These are phyloP conservation scores for Acronicta psi DNA, from an alignment of 2,888 invertebrate species.

Conservation along the genomic window DNA sequence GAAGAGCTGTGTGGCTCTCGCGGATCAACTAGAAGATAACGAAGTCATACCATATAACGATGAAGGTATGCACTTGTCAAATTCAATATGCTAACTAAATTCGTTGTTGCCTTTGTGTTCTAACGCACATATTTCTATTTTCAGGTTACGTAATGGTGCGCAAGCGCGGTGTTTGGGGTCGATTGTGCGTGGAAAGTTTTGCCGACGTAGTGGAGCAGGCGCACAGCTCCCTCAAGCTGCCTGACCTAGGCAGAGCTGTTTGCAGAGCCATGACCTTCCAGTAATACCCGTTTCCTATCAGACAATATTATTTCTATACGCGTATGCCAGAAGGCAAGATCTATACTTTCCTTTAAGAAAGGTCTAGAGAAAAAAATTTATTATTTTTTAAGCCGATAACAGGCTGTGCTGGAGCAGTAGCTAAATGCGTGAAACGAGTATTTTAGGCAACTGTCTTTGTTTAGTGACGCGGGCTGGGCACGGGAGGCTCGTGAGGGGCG, in stretches of 20 bases:
- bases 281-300: conserved; percentile 76
- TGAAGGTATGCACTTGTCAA: conserved; percentile 80
- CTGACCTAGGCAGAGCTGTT: conserved; percentile 92
- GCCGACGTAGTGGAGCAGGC: conserved; percentile 89
- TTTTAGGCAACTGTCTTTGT: conserved; percentile 8
- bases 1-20: conserved; percentile 92
- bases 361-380: background rate
- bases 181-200: conserved; percentile 92
- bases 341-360: too few species aligned
- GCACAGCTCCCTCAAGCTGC: conserved; percentile 90
- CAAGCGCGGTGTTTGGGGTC: conserved; percentile 93
- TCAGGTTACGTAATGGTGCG: conserved; percentile 92
- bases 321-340: too few species aligned
- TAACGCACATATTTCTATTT: conserved; percentile 1
- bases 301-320: background rate
- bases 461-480: conserved; percentile 79
- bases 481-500: conserved; percentile 83
- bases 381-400: too few species aligned
- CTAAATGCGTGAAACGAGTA: background rate
- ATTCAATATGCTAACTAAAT: background rate
- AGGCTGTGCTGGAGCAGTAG: too few species aligned
- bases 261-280: conserved; percentile 93
- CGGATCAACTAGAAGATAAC: conserved; percentile 87
- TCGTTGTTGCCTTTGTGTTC: too few species aligned
- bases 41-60: conserved; percentile 90